Evolutionary conservation across 1,140 invertebrate species (phyloP).

Genomic region (Idris sp.): DNA sequence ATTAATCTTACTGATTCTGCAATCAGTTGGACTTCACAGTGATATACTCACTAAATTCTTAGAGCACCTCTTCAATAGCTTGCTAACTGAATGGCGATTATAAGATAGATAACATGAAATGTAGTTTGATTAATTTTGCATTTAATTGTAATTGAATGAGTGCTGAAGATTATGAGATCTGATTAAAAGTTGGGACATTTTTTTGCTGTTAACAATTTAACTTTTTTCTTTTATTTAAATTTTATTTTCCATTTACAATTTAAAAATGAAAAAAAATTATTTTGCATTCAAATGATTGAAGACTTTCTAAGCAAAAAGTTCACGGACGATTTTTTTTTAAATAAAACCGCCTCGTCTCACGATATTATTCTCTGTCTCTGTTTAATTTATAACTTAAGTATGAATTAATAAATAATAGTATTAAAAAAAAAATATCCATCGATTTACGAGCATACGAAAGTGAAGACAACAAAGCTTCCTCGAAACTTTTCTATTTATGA

Average conservation of each 20-base stretch:
- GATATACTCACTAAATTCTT: neutral
- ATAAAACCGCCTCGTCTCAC: slow-evolving; percentile 4
- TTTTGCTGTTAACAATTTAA: too few relatives aligned
- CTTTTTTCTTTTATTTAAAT: too few relatives aligned
- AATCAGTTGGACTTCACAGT: neutral
- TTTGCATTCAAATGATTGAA: neutral
- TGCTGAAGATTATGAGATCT: too few relatives aligned
- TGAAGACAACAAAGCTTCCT: slow-evolving; percentile 10
- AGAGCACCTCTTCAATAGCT: too few relatives aligned
- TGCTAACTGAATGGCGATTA: too few relatives aligned
- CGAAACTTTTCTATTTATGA: slow-evolving; percentile 3
- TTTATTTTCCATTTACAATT: neutral
- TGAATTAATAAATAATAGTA: too few relatives aligned
- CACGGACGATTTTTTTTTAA: slow-evolving; percentile 9
- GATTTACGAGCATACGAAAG: slow-evolving; percentile 5
- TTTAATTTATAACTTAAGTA: too few relatives aligned
- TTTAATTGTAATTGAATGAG: too few relatives aligned
- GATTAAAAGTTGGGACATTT: too few relatives aligned
- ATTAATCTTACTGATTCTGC: slow-evolving; percentile 4
- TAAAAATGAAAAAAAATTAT: neutral
- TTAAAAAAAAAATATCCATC: neutral
- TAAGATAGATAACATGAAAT: too few relatives aligned
- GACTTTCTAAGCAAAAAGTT: neutral
- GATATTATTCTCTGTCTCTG: neutral
- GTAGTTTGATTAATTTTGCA: too few relatives aligned